Conservation (phyloP, 2,888 invertebrate genomes). For the Drosophila helvetica region DNA sequence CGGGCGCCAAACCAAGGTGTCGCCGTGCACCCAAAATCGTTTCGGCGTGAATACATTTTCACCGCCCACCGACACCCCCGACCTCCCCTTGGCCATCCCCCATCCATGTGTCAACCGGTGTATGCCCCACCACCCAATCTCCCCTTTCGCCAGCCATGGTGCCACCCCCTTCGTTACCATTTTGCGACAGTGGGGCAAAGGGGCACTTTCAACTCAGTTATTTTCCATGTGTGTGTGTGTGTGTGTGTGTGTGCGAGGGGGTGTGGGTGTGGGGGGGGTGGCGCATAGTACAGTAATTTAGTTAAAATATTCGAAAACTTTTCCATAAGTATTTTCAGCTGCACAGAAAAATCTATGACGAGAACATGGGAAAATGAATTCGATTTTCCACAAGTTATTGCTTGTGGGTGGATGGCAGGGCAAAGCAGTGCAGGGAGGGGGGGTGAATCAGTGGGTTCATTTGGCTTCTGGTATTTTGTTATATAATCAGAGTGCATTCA, state of each 20-base stretch:
- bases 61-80: slow-evolving; percentile 42
- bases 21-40: slow-evolving; percentile 79
- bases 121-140: slow-evolving; percentile 8
- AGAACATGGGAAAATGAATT: slow-evolving; percentile 36
- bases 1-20: slow-evolving; percentile 78
- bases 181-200: slow-evolving; percentile 34
- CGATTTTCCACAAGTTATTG: slow-evolving; percentile 19
- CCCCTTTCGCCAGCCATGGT: slow-evolving; percentile 30
- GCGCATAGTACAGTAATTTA: slow-evolving; percentile 28
- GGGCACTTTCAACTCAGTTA: background rate
- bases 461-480: too few species aligned
- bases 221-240: background rate
- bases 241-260: background rate
- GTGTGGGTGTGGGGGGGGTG: background rate
- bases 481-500: too few species aligned
- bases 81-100: background rate
- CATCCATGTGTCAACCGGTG: slow-evolving; percentile 20
- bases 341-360: slow-evolving; percentile 4
- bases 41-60: slow-evolving; percentile 77
- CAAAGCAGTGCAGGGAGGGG: too few species aligned
- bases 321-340: slow-evolving; percentile 23
- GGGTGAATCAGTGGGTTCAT: too few species aligned
- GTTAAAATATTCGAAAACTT: slow-evolving; percentile 47
- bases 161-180: slow-evolving; percentile 18
- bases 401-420: background rate